Conservation (phyloP, 2,113 vertebrate genomes). For the Patagioenas fasciata region DNA sequence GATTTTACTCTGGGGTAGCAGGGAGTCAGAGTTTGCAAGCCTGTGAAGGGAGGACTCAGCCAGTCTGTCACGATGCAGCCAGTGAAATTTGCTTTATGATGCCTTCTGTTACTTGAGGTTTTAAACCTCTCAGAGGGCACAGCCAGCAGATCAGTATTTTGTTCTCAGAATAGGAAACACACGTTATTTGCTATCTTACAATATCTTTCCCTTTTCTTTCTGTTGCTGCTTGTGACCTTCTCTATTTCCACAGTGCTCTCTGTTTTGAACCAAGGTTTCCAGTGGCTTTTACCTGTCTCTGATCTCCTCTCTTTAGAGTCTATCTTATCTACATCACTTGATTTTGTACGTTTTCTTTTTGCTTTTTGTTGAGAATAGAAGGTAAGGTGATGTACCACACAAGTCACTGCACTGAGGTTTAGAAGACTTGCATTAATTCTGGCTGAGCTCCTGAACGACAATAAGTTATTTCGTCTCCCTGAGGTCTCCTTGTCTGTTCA, state of each 20-base stretch:
- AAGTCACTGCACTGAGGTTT: neutral
- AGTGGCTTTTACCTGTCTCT: neutral
- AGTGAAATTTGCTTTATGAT: neutral
- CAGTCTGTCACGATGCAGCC: accelerated
- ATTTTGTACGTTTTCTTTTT: neutral
- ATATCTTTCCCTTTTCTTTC: neutral
- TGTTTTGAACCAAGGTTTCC: slow-evolving; percentile 26
- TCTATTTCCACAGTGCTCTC: neutral
- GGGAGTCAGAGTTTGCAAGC: neutral
- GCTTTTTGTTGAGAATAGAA: neutral
- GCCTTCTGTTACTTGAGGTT: neutral
- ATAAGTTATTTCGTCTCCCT: neutral
- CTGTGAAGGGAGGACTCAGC: neutral
- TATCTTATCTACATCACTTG: neutral
- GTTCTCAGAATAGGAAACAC: neutral
- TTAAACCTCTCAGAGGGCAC: neutral
- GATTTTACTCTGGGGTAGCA: neutral
- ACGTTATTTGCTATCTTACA: neutral
- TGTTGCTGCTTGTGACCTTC: slow-evolving; percentile 8
- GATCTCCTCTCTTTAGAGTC: neutral
- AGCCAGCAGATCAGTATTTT: neutral
- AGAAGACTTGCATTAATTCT: neutral
- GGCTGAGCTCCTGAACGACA: neutral
- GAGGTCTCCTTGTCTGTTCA: neutral
- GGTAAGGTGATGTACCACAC: neutral